Percentiles rank a stretch among this genome's conserved stretches.
phyloP scores from a whole-genome alignment of 2,888 invertebrate genomes.

The Athripsodes cinereus region DNA sequence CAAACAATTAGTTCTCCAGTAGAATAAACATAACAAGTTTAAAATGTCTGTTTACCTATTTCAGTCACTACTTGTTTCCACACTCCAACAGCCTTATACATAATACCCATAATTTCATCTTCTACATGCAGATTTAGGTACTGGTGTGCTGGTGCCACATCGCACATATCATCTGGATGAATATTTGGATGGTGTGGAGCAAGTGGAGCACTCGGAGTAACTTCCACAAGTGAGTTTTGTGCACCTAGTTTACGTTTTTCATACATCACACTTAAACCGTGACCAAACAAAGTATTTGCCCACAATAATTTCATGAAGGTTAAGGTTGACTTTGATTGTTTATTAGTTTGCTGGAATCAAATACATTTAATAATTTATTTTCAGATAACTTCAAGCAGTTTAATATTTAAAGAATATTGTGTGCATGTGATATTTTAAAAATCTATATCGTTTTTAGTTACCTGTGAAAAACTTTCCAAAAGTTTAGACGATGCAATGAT shows the following conservation, averaged over 20 bases:
- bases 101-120: slow-evolving; percentile 6
- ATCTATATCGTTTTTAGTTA: slow-evolving; percentile 1
- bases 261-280: slow-evolving; percentile 7
- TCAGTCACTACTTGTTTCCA: slow-evolving; percentile 15
- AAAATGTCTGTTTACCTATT: slow-evolving; percentile 3
- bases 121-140: slow-evolving; percentile 19
- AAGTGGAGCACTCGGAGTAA: neutral
- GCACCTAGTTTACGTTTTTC: slow-evolving; percentile 12
- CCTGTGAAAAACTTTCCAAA: slow-evolving; percentile 12
- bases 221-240: slow-evolving; percentile 1
- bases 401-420: no score
- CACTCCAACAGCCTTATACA: slow-evolving; percentile 16
- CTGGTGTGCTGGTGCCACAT: slow-evolving; percentile 21
- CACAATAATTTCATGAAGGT: slow-evolving; percentile 8
- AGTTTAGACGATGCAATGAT: slow-evolving; percentile 7
- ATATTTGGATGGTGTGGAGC: slow-evolving; percentile 6
- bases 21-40: neutral
- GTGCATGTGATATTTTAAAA: no score
- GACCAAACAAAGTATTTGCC: slow-evolving; percentile 14
- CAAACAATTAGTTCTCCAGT: neutral
- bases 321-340: neutral
- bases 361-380: no score
- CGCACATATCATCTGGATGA: slow-evolving; percentile 24
- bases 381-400: no score
- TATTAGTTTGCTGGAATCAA: neutral